phyloP scores from a whole-genome alignment of 1,140 invertebrate genomes.

The Panagrolaimus sp. region DNA sequence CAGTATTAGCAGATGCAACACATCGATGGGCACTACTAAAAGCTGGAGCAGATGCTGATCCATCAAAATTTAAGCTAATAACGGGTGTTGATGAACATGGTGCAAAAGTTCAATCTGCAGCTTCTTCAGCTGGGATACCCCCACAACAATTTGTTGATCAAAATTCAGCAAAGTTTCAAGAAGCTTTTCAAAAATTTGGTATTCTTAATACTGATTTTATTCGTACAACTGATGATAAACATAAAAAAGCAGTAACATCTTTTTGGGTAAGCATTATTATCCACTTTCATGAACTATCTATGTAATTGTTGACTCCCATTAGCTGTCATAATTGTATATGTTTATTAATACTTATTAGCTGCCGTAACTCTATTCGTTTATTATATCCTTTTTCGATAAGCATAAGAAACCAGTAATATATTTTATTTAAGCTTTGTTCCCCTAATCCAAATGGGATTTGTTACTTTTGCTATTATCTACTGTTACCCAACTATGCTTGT shows the following conservation, averaged over 20 bases:
- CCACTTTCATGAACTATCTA: too few species aligned
- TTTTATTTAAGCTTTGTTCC: too few species aligned
- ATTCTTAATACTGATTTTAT: slow-evolving; percentile 43
- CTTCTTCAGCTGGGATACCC: slow-evolving; percentile 31
- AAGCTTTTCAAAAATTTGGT: slow-evolving; percentile 40
- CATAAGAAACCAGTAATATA: too few species aligned
- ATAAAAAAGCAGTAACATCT: slow-evolving; percentile 74
- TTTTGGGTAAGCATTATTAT: too few species aligned
- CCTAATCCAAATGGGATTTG: too few species aligned
- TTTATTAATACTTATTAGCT: too few species aligned
- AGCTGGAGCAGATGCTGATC: neutral
- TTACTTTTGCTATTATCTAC: too few species aligned
- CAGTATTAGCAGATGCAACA: slow-evolving; percentile 78
- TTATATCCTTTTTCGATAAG: too few species aligned
- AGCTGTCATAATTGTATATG: too few species aligned
- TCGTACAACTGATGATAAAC: slow-evolving; percentile 60
- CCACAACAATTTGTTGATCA: slow-evolving; percentile 42
- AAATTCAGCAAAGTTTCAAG: slow-evolving; percentile 31
- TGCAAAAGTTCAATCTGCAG: slow-evolving; percentile 66
- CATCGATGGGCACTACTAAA: slow-evolving; percentile 67
- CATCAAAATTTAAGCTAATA: slow-evolving; percentile 66
- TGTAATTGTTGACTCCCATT: too few species aligned
- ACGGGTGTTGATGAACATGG: slow-evolving; percentile 98
- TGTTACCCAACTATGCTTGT: too few species aligned
- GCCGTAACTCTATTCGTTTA: too few species aligned